Base-by-base conservation (phyloP, 1,140 invertebrate species). In the Calosoma granatense region DNA sequence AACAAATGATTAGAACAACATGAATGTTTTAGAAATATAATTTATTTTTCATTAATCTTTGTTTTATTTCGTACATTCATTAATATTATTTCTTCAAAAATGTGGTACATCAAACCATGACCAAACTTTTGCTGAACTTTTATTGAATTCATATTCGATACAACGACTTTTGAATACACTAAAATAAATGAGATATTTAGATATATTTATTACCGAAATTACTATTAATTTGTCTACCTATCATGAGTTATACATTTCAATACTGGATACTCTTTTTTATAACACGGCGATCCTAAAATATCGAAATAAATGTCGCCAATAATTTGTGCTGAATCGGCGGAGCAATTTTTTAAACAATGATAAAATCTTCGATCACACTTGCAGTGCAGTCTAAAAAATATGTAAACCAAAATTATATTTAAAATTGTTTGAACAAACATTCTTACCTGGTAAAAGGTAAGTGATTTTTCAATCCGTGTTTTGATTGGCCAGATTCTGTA, bases 301-400 rank as follows among this genome's bases (percentile, higher is more conserved):
- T 77, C 79, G 67, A 88, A 89, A 69, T 87, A 90, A 23, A 82
- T 65, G 11, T 71, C 71, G 4, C 85, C 85, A 20, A 90, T 70
- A n/a, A 76, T 72, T 6, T 67, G 71, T 4, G 81, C 74, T 0
- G 72, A 67, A 21, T 63, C 59, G 43, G 76, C 73, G 57, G 75
- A 64, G 0, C 78, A 76, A 0, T 64, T 65, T 57, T 76, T 76
- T 53, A 90, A 72, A 64, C 86, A 90, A 52, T 76, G 67, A 53
- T 81, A 75, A 65, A 89, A 88, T 59, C 73, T 70, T 53, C 81
- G 75, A 65, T 88, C 86, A 66, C 86, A 88, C 4, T 74, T 68
- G 61, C 86, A 88, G 61, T 78, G 76, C 15, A 87, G 70, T 59
- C 79, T 81, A 67, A 54, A 68, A 66, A 58, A n/a, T n/a, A n/a